Base-by-base conservation (phyloP, 2,888 invertebrate species). In the Plebejus anna region DNA sequence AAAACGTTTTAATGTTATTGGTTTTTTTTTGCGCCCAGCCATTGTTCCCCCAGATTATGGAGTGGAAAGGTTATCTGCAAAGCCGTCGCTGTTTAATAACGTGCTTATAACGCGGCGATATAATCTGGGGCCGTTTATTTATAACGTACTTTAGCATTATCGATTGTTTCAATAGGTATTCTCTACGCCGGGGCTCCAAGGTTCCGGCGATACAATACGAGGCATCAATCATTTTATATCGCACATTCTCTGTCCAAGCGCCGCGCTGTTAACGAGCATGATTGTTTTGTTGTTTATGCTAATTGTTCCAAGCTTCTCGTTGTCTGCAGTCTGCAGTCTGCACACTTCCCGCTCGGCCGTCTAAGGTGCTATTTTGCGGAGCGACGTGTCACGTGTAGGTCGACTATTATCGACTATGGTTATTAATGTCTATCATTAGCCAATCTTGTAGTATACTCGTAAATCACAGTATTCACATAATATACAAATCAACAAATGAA, bases 101-200 rank as follows among this genome's bases (percentile, higher is more conserved):
- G 11, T 13, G 11, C 11, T 66, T 66, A 66, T 66, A 66, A 13
- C 32, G 66, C 36, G 66, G 66, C 61, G 28, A 61, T 32, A 16
- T 66, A 36, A 32, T 32, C 66, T 66, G 32, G 66, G 73, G 32
- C 47, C 51, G 73, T 36, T 32, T 73, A 66, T 32, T 51, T 55
- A 73, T 73, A 28, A 28, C 32, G 28, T 51, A 55, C 66, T 66
- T 66, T 66, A 51, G 73, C 32, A 16, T 28, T 73, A 73, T 73
- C 16, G 73, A 73, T 73, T 73, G 73, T 73, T 55, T 73, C 51
- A 73, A 55, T 55, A 73, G 73, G 73, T 73, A 73, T 73, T 55
- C 51, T 73, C 13, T 73, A 28, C 22, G 47, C 42, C 72, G 72
- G 72, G 32, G 28, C 16, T 28, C 55, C 73, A 73, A 73, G 73